A percentile compares a stretch with the other conserved stretches of the same genome.
Evolutionary conservation across 2,113 vertebrate genomes (phyloP).

Genomic region (Nibea coibor): DNA sequence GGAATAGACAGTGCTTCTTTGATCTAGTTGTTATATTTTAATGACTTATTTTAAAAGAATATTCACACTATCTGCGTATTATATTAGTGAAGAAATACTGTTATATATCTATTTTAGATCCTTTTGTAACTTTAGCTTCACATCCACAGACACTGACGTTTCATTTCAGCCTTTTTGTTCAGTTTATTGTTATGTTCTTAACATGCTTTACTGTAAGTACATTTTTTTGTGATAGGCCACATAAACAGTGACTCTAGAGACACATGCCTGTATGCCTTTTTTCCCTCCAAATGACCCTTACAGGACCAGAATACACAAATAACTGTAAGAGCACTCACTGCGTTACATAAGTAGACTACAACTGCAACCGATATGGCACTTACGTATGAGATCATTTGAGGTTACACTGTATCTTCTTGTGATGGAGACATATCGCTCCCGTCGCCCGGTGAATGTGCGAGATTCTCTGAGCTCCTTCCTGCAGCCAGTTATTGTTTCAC

Average conservation of each 20-base stretch:
- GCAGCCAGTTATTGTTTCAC: conserved; percentile 8
- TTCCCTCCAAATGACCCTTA: conserved; percentile 35
- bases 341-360: background rate
- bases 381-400: background rate
- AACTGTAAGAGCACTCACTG: conserved; percentile 8
- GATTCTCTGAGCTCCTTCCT: conserved; percentile 23
- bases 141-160: background rate
- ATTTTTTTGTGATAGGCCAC: background rate
- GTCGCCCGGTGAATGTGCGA: conserved; percentile 5
- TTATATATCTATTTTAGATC: too few species aligned
- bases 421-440: conserved; percentile 14
- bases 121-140: background rate
- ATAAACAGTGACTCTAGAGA: background rate
- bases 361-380: background rate
- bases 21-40: background rate
- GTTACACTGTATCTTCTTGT: conserved; percentile 1
- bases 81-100: too few species aligned
- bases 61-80: background rate
- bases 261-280: background rate
- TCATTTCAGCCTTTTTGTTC: background rate
- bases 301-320: conserved; percentile 16
- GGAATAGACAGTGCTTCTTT: conserved; percentile 15
- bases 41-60: background rate
- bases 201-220: background rate
- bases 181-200: background rate